Evolutionary conservation across 1,140 invertebrate genomes (phyloP).

Genomic region (Macrotrachela quadricornifera): DNA sequence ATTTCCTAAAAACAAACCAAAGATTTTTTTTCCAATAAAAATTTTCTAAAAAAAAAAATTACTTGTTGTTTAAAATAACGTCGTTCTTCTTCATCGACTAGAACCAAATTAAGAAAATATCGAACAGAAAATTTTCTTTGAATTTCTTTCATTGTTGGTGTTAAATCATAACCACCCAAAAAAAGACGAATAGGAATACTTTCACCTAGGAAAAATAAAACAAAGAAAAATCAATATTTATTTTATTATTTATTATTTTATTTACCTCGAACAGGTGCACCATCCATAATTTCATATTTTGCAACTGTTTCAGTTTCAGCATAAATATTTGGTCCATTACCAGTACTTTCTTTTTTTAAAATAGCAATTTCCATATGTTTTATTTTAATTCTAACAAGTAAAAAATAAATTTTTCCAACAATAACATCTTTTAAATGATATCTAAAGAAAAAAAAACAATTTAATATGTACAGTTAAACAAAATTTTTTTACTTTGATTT

Average conservation of each 20-base stretch:
- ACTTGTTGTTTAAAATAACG: slow-evolving; percentile 99
- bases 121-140: slow-evolving; percentile 98
- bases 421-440: slow-evolving; percentile 99
- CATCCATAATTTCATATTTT: slow-evolving; percentile 99
- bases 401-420: slow-evolving; percentile 97
- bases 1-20: too few relatives aligned
- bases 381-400: slow-evolving; percentile 94
- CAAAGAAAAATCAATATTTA: too few relatives aligned
- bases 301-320: slow-evolving; percentile 97
- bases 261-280: slow-evolving; percentile 89
- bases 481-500: too few relatives aligned
- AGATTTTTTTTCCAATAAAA: too few relatives aligned
- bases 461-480: too few relatives aligned
- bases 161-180: slow-evolving; percentile 70
- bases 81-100: slow-evolving; percentile 96
- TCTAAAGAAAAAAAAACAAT: too few relatives aligned
- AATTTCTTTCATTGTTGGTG: slow-evolving; percentile 97
- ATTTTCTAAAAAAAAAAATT: too few relatives aligned
- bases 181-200: slow-evolving; percentile 97
- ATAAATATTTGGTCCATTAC: slow-evolving; percentile 75
- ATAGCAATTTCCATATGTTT: slow-evolving; percentile 99
- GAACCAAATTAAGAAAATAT: slow-evolving; percentile 90
- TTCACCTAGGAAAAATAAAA: too few relatives aligned
- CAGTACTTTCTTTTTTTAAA: slow-evolving; percentile 89
- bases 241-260: too few relatives aligned